Percentiles rank a stretch among this genome's conserved stretches.
These are phyloP conservation scores for Nesogale talazaci DNA, from an alignment of 2,113 vertebrate species.

Conservation along the genomic window DNA sequence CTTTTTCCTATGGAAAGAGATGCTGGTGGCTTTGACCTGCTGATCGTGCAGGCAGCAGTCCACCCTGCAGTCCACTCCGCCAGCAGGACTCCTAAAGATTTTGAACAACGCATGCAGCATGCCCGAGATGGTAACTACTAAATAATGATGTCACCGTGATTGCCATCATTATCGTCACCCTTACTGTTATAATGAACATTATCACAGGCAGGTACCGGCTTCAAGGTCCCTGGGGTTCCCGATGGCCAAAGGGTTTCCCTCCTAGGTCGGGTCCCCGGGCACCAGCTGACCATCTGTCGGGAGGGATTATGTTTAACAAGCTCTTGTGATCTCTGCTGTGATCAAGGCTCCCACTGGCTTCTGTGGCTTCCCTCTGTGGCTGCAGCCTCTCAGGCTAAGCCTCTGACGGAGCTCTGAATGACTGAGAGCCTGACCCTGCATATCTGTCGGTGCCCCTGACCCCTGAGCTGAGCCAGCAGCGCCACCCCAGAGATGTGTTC, in stretches of 20 bases:
- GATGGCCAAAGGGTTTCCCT: not conserved
- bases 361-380: not conserved
- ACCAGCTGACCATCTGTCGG: constrained; percentile 72
- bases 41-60: too few species aligned
- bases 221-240: constrained; percentile 21
- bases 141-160: too few species aligned
- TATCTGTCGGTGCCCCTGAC: not conserved
- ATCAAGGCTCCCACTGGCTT: not conserved
- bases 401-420: constrained; percentile 48
- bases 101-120: fast-evolving
- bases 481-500: not conserved
- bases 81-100: not conserved
- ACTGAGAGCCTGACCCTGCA: constrained; percentile 40
- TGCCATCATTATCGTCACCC: too few species aligned
- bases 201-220: not conserved
- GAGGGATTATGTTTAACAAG: constrained; percentile 65
- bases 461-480: fast-evolving
- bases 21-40: too few species aligned
- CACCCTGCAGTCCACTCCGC: too few species aligned
- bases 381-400: constrained; percentile 64
- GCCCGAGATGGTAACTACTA: not conserved
- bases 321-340: constrained; percentile 69
- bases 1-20: too few species aligned
- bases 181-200: too few species aligned
- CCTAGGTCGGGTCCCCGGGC: not conserved